Evolutionary conservation across 2,113 vertebrate species (phyloP).

Genomic region (Dicaeum eximium): DNA sequence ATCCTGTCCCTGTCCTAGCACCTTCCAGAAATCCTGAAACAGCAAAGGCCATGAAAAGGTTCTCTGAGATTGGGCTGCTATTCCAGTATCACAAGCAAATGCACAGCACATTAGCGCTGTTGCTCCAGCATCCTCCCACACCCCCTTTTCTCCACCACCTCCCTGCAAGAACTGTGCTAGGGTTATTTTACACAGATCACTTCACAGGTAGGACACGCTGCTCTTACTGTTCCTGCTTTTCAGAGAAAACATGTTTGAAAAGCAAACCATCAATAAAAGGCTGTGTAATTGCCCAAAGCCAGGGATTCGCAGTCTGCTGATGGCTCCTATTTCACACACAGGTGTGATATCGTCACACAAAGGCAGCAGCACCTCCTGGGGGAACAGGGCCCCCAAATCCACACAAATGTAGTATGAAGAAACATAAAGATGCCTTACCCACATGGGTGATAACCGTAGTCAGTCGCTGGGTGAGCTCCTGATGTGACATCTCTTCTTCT

Average conservation of each 20-base stretch:
- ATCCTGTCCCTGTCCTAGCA: not conserved
- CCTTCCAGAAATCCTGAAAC: not conserved
- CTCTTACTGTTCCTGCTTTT: not conserved
- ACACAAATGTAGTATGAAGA: not conserved
- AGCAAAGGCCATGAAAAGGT: not conserved
- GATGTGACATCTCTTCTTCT: conserved; percentile 92
- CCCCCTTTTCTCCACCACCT: not conserved
- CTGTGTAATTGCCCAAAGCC: not conserved
- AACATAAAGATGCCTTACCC: conserved; percentile 77
- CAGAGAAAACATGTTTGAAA: not conserved
- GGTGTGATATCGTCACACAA: conserved; percentile 32
- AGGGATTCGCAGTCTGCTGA: not conserved
- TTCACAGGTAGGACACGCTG: conserved; percentile 17
- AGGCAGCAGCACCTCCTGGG: not conserved
- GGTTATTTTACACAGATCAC: conserved; percentile 22
- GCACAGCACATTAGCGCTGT: not conserved
- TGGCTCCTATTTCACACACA: not conserved
- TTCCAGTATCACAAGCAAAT: not conserved
- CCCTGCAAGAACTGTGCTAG: not conserved
- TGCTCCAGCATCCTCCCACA: not conserved
- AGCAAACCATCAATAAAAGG: not conserved
- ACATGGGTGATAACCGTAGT: conserved; percentile 91
- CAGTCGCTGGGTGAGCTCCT: conserved; percentile 87
- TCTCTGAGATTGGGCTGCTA: not conserved
- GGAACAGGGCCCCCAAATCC: not conserved